phyloP scores from a whole-genome alignment of 2,888 invertebrate species.

The Eugnorisma glareosa region DNA sequence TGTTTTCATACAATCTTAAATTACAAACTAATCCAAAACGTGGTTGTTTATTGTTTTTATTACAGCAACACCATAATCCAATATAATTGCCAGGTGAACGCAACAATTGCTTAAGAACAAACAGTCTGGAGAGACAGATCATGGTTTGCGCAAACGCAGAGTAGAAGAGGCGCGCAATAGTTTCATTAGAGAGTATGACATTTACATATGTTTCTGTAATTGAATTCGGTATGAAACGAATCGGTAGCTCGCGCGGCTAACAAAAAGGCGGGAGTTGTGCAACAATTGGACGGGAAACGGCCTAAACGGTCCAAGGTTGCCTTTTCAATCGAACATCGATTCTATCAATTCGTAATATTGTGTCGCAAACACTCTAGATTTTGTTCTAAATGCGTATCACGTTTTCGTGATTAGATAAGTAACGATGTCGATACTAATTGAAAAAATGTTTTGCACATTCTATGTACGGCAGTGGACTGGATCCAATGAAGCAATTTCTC shows the following conservation, averaged over 20 bases:
- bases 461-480: constrained; percentile 4
- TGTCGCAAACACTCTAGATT: constrained; percentile 74
- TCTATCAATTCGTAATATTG: constrained; percentile 75
- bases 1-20: constrained; percentile 66
- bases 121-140: constrained; percentile 64
- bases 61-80: constrained; percentile 54
- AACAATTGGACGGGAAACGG: constrained; percentile 75
- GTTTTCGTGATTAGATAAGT: constrained; percentile 74
- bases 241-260: constrained; percentile 74
- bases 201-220: constrained; percentile 86
- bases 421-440: constrained; percentile 68
- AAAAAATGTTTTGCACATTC: constrained; percentile 56
- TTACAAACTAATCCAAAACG: constrained; percentile 67
- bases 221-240: constrained; percentile 82
- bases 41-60: constrained; percentile 61
- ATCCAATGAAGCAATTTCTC: constrained; percentile 47
- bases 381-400: constrained; percentile 73
- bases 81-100: constrained; percentile 71
- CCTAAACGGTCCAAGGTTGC: constrained; percentile 84
- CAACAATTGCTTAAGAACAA: constrained; percentile 74
- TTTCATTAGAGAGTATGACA: constrained; percentile 81
- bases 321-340: constrained; percentile 70
- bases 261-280: constrained; percentile 72
- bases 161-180: constrained; percentile 66
- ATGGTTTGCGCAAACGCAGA: constrained; percentile 73